Conservation (phyloP, 92 coral and sea anemone genomes). For the Epizoanthus fatuus region DNA sequence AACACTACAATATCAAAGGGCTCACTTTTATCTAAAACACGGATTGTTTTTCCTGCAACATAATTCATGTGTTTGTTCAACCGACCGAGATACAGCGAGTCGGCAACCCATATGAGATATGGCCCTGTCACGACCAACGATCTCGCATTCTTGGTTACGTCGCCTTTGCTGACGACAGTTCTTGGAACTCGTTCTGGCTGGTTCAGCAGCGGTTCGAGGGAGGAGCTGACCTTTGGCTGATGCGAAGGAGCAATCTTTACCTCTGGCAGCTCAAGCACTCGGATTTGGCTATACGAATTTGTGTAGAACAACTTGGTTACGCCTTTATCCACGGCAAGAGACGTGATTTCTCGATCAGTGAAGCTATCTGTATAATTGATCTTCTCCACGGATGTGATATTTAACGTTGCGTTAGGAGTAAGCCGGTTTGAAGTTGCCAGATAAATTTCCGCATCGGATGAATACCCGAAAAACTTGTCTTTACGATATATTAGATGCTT, state of each 20-base stretch:
- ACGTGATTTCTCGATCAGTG: not conserved
- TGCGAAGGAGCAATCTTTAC: not conserved
- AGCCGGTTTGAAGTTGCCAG: conserved; percentile 19
- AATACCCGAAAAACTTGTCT: not conserved
- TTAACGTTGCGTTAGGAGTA: not conserved
- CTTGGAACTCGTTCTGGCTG: not conserved
- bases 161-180: not conserved
- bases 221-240: not conserved
- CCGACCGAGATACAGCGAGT: conserved; percentile 3
- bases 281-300: not conserved
- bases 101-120: conserved; percentile 27
- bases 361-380: not conserved
- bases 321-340: not conserved
- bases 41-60: not conserved
- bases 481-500: not conserved
- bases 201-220: not conserved
- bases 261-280: not conserved
- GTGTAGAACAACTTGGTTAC: conserved; percentile 24
- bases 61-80: conserved; percentile 5
- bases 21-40: not conserved
- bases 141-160: not conserved
- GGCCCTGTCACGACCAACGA: not conserved
- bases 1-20: not conserved
- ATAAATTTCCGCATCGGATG: not conserved
- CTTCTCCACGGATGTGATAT: not conserved